phyloP scores from a whole-genome alignment of 1,140 invertebrate species.

The Heliconius hewitsoni region DNA sequence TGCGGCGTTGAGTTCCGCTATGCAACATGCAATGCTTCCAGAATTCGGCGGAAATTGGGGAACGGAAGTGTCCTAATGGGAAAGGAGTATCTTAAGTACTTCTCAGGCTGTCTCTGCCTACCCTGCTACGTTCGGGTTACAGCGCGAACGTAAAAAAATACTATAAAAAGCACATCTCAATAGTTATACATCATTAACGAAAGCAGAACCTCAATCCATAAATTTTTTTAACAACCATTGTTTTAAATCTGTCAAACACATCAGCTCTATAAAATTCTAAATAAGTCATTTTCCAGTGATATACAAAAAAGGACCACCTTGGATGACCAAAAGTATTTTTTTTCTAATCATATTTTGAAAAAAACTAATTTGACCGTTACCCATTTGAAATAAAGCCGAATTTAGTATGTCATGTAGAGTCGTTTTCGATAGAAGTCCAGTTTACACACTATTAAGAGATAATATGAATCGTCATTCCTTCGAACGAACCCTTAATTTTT shows the following conservation, averaged over 20 bases:
- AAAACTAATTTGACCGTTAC: not conserved
- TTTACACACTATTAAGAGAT: conserved; percentile 35
- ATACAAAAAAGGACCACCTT: conserved; percentile 39
- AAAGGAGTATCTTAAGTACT: no score
- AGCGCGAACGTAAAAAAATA: no score
- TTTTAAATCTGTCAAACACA: conserved; percentile 33
- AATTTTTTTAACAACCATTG: conserved; percentile 12
- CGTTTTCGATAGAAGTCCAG: conserved; percentile 26
- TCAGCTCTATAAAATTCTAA: conserved; percentile 24
- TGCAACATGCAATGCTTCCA: no score
- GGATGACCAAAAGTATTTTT: conserved; percentile 16
- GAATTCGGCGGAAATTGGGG: no score
- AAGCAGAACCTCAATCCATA: not conserved
- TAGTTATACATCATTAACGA: not conserved
- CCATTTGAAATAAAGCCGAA: not conserved
- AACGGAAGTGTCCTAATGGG: no score
- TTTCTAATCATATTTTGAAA: not conserved
- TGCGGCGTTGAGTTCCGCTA: no score
- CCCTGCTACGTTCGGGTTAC: no score
- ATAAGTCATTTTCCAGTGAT: conserved; percentile 31
- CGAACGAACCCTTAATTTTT: conserved; percentile 54
- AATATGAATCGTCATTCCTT: conserved; percentile 55
- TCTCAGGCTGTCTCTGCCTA: no score
- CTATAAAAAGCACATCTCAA: not conserved
- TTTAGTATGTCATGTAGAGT: conserved; percentile 15